Conservation (phyloP, 1,140 invertebrate species). For the Gonioctena quinquepunctata region DNA sequence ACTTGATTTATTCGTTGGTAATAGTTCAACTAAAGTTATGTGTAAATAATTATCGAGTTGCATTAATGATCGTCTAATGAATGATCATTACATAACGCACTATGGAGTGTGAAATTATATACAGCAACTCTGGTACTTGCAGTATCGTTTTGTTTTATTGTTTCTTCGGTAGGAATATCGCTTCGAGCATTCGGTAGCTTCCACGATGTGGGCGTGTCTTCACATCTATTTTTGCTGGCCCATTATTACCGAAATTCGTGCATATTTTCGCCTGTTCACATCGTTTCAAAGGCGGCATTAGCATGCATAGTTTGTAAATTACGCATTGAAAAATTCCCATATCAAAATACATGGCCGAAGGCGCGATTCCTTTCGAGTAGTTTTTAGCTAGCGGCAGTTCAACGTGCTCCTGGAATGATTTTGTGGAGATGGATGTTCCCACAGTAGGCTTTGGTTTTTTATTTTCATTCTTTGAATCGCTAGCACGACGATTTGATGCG, state of each 20-base stretch:
- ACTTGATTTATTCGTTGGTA: no score
- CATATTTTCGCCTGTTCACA: neutral
- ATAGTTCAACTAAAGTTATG: no score
- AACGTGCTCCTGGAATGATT: no score
- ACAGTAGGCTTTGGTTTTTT: no score
- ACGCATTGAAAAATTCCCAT: neutral
- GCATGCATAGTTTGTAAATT: neutral
- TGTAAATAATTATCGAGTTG: neutral
- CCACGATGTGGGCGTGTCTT: neutral
- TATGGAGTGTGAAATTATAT: neutral
- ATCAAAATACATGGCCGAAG: no score
- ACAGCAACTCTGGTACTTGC: neutral
- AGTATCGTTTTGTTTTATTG: neutral
- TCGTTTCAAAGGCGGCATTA: neutral
- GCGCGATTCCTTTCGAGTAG: no score
- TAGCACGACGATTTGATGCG: no score
- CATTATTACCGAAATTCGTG: neutral
- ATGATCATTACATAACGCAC: neutral
- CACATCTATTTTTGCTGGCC: neutral
- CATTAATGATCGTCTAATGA: neutral
- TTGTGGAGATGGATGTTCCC: no score
- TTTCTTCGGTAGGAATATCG: neutral
- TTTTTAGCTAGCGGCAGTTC: no score
- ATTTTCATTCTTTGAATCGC: no score
- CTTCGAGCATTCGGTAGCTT: neutral